These are phyloP conservation scores for Ceyx margarethae DNA, from an alignment of 2,113 vertebrate genomes.

Conservation along the genomic window DNA sequence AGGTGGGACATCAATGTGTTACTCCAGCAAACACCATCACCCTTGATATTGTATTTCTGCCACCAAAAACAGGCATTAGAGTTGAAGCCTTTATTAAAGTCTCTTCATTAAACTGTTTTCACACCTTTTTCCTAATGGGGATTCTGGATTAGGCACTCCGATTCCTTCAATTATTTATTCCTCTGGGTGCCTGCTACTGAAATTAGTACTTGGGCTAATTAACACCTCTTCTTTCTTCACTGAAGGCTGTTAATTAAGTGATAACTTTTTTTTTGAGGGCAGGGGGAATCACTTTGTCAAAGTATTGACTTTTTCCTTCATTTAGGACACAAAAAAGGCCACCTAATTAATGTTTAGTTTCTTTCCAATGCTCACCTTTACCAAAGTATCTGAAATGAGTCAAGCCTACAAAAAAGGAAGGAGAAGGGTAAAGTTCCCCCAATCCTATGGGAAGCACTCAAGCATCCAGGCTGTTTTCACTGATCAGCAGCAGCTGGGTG, in stretches of 20 bases:
- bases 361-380: neutral
- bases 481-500: no score
- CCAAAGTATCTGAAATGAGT: neutral
- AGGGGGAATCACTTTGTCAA: neutral
- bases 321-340: neutral
- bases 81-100: neutral
- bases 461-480: neutral
- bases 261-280: neutral
- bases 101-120: neutral
- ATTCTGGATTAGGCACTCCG: neutral
- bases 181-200: neutral
- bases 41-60: neutral
- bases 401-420: neutral
- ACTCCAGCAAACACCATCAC: neutral
- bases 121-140: neutral
- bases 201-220: neutral
- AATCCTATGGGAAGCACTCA: neutral
- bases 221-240: neutral
- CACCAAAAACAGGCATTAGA: neutral
- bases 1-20: rapidly evolving
- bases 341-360: neutral
- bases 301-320: neutral
- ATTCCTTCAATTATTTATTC: no score
- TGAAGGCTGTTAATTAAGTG: neutral
- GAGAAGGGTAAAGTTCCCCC: neutral